Evolutionary conservation across 2,888 invertebrate species (phyloP), one percentile per base, ranked within the genome.

Genomic region (Melanchra persicariae): DNA sequence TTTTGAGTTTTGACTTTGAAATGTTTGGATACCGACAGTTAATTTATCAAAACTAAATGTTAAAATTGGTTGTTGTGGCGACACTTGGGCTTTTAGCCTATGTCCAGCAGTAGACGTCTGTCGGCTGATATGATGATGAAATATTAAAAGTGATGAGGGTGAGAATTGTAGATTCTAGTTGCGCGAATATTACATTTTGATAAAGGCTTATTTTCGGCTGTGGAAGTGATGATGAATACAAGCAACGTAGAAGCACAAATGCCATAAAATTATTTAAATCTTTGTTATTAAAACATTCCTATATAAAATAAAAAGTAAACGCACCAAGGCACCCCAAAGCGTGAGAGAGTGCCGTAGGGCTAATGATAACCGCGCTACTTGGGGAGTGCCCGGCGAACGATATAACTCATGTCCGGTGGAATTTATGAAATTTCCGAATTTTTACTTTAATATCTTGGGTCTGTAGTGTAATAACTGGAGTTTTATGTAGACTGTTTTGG

Each of bases 391-490:
- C 26, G 43, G 52, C 51, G 47, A 73, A 69, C 65, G 43, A 79
- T 75, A 63, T 70, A 79, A 74, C 72, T 77, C 70, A 77, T 71
- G 59, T 62, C 73, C 43, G 51, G 45, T 77, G 78, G 85, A 83
- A 86, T 86, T 84, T 83, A 79, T 78, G 79, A 82, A 82, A 85
- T 87, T 82, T 87, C 83, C 83, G 83, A 84, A 78, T 64, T 78
- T 78, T 66, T 67, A 51, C 63, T 57, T 67, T 79, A 79, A 67
- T 81, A 68, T 71, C 55, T 55, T 52, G 60, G n/a, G n/a, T 61
- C 59, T 67, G 34, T 62, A 62, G 64, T 65, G 61, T 63, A 63
- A 63, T 79, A 79, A 54, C 57, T 76, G 63, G 43, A 58, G 67
- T 68, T 74, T 82, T 68, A 74, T 60, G 57, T 47, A 55, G 52